Base-by-base conservation (phyloP, 53 echinoderm and acorn worm species). In the Patiria pectinifera region DNA sequence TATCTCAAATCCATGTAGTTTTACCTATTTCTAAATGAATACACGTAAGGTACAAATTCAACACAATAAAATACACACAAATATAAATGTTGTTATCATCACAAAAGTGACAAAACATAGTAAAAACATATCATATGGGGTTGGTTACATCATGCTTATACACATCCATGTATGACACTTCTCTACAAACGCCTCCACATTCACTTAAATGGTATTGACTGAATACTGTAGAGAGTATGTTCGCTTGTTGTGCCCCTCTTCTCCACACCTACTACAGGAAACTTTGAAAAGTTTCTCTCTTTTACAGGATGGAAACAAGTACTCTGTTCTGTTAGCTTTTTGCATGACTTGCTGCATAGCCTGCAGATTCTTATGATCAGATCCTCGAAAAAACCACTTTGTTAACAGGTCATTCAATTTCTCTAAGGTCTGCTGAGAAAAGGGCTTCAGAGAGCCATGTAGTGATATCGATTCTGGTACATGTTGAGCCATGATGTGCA, bases 391-490 rank as follows among this genome's bases (percentile, higher is more conserved):
- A 85, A 69, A 69, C 0, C 43, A 69, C 45, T 85, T 85, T 45
- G 85, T 85, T 45, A 85, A 15, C 1, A 70, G 3, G 21, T 85
- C 85, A 45, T 85, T 85, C 4, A 85, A 18, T 70, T 85, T 85
- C 21, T 85, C 85, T 44, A 85, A 85, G 0, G 85, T 69, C 44
- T 85, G 85, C 85, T 85, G 85, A 70, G 85, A 85, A 85, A 85
- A 85, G 22, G 43, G 15, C 18, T 25, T 70, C 15, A 85, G 46
- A 44, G 69, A 69, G 69, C 70, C 85, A 70, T 85, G 85, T 3
- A 85, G 71, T 85, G 85, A 85, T 15, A 85, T 45, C 3, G 85
- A 0, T 71, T 85, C 85, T 61, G 44, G 7, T n/a, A n/a, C n/a
- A n/a, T n/a, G n/a, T n/a, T n/a, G n/a, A n/a, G n/a, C n/a, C n/a